Evolutionary conservation across 2,113 vertebrate species (phyloP).

Genomic region (Centropristis striata): DNA sequence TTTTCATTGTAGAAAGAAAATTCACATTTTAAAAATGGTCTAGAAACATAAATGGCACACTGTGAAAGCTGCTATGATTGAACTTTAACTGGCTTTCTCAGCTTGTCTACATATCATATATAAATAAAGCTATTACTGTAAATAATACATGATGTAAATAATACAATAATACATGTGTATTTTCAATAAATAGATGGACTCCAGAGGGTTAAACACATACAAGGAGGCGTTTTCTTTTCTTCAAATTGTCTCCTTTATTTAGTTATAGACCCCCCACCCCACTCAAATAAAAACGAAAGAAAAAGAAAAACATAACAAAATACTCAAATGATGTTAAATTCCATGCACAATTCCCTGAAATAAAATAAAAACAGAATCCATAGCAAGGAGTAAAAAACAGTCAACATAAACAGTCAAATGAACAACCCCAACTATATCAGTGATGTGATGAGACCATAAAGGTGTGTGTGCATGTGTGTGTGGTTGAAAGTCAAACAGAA

Average conservation of each 20-base stretch:
- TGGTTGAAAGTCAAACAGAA: slow-evolving; percentile 30
- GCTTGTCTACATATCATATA: too few species aligned
- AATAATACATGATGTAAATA: too few species aligned
- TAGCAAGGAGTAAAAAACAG: slow-evolving; percentile 71
- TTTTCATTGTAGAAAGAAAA: too few species aligned
- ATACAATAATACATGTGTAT: too few species aligned
- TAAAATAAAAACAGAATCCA: slow-evolving; percentile 73
- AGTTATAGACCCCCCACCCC: slow-evolving; percentile 65
- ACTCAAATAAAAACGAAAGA: slow-evolving; percentile 22
- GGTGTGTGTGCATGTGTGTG: slow-evolving; percentile 23
- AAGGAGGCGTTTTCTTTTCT: slow-evolving; percentile 35
- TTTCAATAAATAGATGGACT: too few species aligned
- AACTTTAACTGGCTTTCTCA: too few species aligned
- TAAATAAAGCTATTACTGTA: too few species aligned
- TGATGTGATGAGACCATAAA: slow-evolving; percentile 23
- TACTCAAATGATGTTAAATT: slow-evolving; percentile 62
- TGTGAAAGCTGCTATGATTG: too few species aligned
- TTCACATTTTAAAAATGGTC: too few species aligned
- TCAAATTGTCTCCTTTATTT: slow-evolving; percentile 79
- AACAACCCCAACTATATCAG: slow-evolving; percentile 53
- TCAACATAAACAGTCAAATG: slow-evolving; percentile 52
- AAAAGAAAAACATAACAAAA: slow-evolving; percentile 66
- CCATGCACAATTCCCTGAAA: slow-evolving; percentile 81
- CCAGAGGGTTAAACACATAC: too few species aligned
- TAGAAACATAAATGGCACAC: too few species aligned